These are phyloP conservation scores for Trinorchestia longiramus DNA, from an alignment of 1,140 invertebrate species.

Conservation along the genomic window DNA sequence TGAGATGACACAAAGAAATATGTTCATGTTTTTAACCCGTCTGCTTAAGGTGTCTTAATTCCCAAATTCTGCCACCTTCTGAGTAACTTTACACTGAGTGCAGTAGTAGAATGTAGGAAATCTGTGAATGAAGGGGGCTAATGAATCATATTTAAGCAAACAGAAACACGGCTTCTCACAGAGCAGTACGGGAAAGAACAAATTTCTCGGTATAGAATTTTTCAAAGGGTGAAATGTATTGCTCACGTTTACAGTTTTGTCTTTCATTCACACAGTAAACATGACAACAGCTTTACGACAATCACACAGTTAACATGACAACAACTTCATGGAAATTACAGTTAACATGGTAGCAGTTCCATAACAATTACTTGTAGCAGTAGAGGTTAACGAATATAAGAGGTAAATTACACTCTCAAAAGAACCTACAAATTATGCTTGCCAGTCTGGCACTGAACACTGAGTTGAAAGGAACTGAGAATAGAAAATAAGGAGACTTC, in stretches of 20 bases:
- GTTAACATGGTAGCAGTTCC: too few species aligned
- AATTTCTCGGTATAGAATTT: too few species aligned
- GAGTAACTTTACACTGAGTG: neutral
- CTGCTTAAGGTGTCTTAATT: neutral
- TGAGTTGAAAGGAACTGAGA: neutral
- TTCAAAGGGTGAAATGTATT: too few species aligned
- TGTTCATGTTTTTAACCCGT: neutral
- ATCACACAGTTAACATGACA: too few species aligned
- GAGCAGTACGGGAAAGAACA: too few species aligned
- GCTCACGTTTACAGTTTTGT: too few species aligned
- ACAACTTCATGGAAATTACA: too few species aligned
- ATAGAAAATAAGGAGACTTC: neutral
- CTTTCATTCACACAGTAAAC: too few species aligned
- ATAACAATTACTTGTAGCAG: neutral
- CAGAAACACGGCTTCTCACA: too few species aligned
- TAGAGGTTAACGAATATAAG: neutral
- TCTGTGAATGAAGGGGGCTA: too few species aligned
- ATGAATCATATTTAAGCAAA: too few species aligned
- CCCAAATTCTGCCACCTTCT: neutral
- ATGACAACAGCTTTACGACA: too few species aligned
- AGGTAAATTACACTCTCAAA: neutral
- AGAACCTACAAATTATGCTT: neutral
- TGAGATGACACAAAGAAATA: neutral
- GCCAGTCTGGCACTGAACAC: neutral
- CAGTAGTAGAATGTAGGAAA: neutral